Conservation (phyloP, 2,113 vertebrate genomes). For the Tyrannus savana region DNA sequence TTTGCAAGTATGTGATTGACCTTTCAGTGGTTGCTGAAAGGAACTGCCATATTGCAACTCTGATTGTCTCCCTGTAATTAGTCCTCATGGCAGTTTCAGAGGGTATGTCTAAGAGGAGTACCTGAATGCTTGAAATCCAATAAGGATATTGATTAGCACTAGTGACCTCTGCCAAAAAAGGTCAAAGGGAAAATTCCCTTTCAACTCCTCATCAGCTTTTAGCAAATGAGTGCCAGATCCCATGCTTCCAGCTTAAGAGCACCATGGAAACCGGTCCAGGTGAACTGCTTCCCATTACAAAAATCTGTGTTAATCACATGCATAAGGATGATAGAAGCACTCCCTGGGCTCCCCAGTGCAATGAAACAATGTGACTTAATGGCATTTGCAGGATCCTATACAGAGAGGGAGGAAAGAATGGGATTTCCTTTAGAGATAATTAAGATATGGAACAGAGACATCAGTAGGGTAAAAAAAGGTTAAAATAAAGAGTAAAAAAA, state of each 20-base stretch:
- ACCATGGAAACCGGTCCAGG: constrained; percentile 29
- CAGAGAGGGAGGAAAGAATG: background rate
- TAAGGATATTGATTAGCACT: constrained; percentile 1
- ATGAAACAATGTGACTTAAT: constrained; percentile 23
- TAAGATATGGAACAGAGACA: background rate
- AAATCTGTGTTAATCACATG: constrained; percentile 30
- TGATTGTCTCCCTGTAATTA: background rate
- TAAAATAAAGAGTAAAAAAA: constrained; percentile 38
- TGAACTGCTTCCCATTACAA: constrained; percentile 14
- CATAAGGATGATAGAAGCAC: background rate
- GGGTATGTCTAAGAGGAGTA: background rate
- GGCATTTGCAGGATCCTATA: constrained; percentile 10
- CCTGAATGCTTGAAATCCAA: constrained; percentile 18
- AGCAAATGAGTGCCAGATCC: constrained; percentile 33
- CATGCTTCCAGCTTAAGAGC: background rate
- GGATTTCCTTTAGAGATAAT: constrained; percentile 45
- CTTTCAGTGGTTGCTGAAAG: background rate
- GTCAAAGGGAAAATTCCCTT: constrained; percentile 42
- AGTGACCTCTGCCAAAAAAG: constrained; percentile 4
- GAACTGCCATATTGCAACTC: background rate
- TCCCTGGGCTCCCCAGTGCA: background rate
- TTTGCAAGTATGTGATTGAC: background rate
- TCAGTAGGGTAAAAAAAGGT: background rate
- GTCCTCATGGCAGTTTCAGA: background rate
- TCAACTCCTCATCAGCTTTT: constrained; percentile 29